phyloP scores from a whole-genome alignment of 2,113 vertebrate genomes.

The Gopherus evgoodei region DNA sequence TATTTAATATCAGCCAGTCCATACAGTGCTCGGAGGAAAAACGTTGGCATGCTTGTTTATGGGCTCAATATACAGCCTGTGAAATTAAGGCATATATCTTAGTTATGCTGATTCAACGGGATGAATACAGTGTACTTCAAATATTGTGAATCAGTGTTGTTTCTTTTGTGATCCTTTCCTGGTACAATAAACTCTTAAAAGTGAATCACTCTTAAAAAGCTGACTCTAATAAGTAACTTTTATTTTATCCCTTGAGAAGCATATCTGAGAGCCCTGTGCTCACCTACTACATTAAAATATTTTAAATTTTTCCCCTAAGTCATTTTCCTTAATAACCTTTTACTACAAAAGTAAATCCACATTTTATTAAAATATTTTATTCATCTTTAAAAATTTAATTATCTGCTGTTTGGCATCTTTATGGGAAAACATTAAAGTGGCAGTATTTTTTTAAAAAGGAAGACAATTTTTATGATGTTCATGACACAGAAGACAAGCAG shows the following conservation, averaged over 20 bases:
- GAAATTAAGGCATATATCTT: not conserved
- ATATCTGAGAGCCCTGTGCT: not conserved
- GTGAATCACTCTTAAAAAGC: not conserved
- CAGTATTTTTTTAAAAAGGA: not conserved
- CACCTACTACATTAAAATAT: not conserved
- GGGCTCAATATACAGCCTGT: not conserved
- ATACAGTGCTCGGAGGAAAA: not conserved
- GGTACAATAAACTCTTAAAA: not conserved
- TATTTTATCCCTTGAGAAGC: not conserved
- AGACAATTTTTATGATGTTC: not conserved
- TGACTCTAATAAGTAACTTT: not conserved
- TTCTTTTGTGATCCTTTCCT: not conserved
- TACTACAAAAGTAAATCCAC: not conserved
- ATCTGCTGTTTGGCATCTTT: not conserved
- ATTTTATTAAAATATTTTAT: not conserved
- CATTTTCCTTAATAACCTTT: not conserved
- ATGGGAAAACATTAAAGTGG: not conserved
- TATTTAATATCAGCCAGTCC: not conserved
- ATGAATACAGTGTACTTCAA: not conserved
- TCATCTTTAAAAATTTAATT: not conserved
- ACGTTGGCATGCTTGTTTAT: not conserved
- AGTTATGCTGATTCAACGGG: not conserved
- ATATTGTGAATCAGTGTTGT: not conserved
- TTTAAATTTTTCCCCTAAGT: conserved; percentile 7
- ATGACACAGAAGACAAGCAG: not conserved